Evolutionary conservation across 1,140 invertebrate species (phyloP), one percentile per base, ranked within the genome.

Genomic region (Aphelenchoides besseyi): DNA sequence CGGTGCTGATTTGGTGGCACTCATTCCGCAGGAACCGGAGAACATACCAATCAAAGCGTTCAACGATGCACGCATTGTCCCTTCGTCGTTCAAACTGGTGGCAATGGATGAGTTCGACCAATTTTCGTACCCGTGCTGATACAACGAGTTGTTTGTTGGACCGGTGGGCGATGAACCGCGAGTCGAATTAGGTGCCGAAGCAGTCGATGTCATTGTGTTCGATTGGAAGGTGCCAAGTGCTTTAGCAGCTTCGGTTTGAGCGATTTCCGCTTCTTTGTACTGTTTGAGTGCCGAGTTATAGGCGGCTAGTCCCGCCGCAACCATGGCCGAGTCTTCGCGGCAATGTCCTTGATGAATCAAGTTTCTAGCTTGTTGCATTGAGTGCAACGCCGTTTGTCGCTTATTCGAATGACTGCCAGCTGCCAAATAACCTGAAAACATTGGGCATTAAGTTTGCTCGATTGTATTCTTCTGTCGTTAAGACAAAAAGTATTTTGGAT

Each of bases 41-140:
- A 66, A 70, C 68, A 70, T 29, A 28, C 29, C 18, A 18, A 33
- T 71, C 29, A 70, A 33, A 33, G 30, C 30, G 61, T 70, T 70
- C 23, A 68, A 23, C 3, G 66, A 67, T 16, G 16, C 18, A 16
- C n/a, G n/a, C n/a, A 26, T 37, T 48, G 28, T 54, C 5, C 9
- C 30, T 5, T 30, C 33, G n/a, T 67, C 30, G 62, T 33, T 29
- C 8, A 69, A 53, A 26, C n/a, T 37, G 3, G 12, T 23, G 2
- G 41, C 2, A 29, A 33, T 67, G 2, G 69, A 26, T 28, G 33
- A 70, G 26, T 32, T 33, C n/a, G 26, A 48, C 1, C 32, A 61
- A 35, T 32, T 70, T 30, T 8, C 33, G 28, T 32, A 29, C 26
- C 28, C 26, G 12, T 26, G 36, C 12, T 18, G 9, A 16, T 66